Base-by-base conservation (phyloP, 2,888 invertebrate genomes). In the Plebejus anna region DNA sequence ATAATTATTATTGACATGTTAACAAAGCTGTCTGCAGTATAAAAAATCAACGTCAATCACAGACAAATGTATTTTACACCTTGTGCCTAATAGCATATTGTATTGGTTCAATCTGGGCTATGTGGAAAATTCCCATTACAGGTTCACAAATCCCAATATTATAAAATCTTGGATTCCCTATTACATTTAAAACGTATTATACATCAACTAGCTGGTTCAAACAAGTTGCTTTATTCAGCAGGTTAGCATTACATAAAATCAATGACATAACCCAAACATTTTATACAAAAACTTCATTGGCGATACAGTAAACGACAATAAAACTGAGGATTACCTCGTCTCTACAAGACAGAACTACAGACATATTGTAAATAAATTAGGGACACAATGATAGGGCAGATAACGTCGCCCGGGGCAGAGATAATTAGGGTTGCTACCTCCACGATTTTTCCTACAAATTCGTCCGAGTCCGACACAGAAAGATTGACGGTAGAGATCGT, bases 251-350 rank as follows among this genome's bases (percentile, higher is more conserved):
- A 36, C 32, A 66, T 66, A 36, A 66, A 66, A 36, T 66, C 1
- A 66, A 66, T 66, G 66, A 66, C 32, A 36, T 66, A 66, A 66
- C 32, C 4, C 9, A 61, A 66, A 66, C 66, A 16, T 66, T 36
- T 66, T 66, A 36, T 66, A 32, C 36, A 66, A 16, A 66, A 66
- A 36, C 22, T 66, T 28, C 22, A 66, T 66, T 28, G 11, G 11
- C 32, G 11, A 66, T 66, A 11, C 28, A 28, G 32, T 61, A 16
- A 55, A 55, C 55, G 55, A 66, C 32, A 66, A 66, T 1, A 11
- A 32, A 66, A 28, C 4, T 11, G 28, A 66, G 28, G 11, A 66
- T 28, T 28, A 28, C 28, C 61, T 66, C 61, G 32, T 11, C 4
- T 28, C 32, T 28, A 28, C 61, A 32, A 66, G 66, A 32, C 66